A percentile compares a stretch with the other conserved stretches of the same genome.
Conservation (phyloP, 30 jellyfish, hydroid and myxozoan species). For the Chrysaora quinquecirrha region DNA sequence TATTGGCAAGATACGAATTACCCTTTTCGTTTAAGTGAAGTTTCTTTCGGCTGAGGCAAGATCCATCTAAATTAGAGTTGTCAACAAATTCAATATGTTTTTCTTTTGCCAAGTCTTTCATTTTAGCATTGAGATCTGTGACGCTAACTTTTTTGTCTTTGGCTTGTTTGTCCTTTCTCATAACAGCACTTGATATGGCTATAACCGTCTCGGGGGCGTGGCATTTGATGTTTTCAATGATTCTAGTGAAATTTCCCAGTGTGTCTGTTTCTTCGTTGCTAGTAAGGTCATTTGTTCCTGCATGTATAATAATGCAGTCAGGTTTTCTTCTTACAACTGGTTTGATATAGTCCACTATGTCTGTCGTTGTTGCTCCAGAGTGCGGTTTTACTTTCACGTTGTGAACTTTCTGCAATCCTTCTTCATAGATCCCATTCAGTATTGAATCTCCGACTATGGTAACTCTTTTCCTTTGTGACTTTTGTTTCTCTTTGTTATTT, state of each 20-base stretch:
- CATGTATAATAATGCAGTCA: slow-evolving; percentile 11
- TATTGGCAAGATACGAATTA: slow-evolving; percentile 16
- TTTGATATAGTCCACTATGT: slow-evolving; percentile 40
- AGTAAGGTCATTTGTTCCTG: slow-evolving; percentile 14
- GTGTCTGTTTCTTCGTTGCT: slow-evolving; percentile 18
- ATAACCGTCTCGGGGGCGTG: slow-evolving; percentile 37
- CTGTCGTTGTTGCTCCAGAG: slow-evolving; percentile 57
- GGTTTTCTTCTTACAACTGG: slow-evolving; percentile 48
- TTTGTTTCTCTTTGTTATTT: slow-evolving; percentile 2
- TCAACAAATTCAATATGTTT: slow-evolving; percentile 17
- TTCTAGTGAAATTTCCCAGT: neutral
- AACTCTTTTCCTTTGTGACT: slow-evolving; percentile 42
- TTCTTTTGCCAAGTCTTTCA: slow-evolving; percentile 34
- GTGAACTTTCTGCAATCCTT: slow-evolving; percentile 53
- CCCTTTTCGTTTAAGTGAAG: slow-evolving; percentile 47
- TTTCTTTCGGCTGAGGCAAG: slow-evolving; percentile 41
- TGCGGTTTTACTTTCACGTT: slow-evolving; percentile 48
- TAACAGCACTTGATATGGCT: slow-evolving; percentile 27
- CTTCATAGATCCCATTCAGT: slow-evolving; percentile 50
- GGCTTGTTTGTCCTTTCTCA: slow-evolving; percentile 45
- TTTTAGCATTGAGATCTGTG: slow-evolving; percentile 3
- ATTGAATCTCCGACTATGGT: slow-evolving; percentile 43
- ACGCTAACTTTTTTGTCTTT: slow-evolving; percentile 36
- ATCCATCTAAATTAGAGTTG: slow-evolving; percentile 29
- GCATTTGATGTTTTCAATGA: neutral